phyloP scores from a whole-genome alignment of 2,797 vertebrate genomes.

The Masticophis lateralis region DNA sequence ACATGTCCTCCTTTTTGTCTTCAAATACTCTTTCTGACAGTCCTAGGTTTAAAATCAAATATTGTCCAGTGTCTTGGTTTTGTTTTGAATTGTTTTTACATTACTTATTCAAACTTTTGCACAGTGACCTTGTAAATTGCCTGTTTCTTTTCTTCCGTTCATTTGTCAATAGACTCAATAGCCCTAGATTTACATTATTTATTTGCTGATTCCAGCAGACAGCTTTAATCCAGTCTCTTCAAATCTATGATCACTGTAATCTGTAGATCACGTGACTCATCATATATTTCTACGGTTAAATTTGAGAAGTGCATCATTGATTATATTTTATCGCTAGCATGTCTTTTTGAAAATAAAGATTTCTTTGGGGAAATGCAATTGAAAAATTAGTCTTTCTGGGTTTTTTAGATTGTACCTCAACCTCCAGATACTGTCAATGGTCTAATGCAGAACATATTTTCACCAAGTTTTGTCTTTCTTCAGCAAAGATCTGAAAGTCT shows the following conservation, averaged over 20 bases:
- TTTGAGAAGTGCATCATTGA: neutral
- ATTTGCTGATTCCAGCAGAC: neutral
- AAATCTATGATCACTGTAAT: neutral
- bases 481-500: neutral
- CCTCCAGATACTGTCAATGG: neutral
- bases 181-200: neutral
- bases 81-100: neutral
- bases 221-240: neutral
- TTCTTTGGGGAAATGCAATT: neutral
- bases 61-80: neutral
- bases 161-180: neutral
- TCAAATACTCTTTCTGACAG: neutral
- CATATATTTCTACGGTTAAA: neutral
- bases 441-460: neutral
- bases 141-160: neutral
- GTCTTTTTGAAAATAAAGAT: neutral
- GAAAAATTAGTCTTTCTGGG: neutral
- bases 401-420: neutral
- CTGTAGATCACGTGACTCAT: neutral
- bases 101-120: neutral
- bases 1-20: neutral
- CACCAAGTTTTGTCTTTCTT: neutral
- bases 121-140: neutral
- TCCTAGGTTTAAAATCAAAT: neutral
- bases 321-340: neutral